These are phyloP conservation scores for Chionomys nivalis DNA, from an alignment of 2,113 vertebrate species.

Conservation along the genomic window DNA sequence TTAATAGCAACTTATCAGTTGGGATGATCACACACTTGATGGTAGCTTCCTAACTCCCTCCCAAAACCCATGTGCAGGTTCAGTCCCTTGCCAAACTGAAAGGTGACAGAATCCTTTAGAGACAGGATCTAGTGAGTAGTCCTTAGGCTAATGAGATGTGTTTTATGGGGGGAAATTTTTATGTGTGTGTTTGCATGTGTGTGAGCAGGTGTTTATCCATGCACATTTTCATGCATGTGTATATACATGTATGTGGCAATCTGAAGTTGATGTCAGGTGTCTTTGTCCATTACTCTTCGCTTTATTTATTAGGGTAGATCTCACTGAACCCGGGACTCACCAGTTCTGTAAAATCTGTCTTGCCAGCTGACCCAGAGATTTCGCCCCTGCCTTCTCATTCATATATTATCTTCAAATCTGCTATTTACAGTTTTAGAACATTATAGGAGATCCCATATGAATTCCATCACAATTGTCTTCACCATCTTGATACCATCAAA, in stretches of 20 bases:
- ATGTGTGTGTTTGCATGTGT: not conserved
- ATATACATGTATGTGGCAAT: not conserved
- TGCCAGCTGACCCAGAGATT: not conserved
- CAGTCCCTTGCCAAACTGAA: not conserved
- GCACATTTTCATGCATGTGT: not conserved
- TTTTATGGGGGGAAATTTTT: not conserved
- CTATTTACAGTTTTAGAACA: not conserved
- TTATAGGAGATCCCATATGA: not conserved
- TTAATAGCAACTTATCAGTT: not conserved
- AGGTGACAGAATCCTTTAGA: not conserved
- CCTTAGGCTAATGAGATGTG: not conserved
- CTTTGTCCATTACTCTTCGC: not conserved
- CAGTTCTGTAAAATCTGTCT: not conserved
- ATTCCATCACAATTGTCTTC: not conserved
- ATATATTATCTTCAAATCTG: not conserved
- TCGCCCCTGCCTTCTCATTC: not conserved
- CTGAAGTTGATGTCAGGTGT: not conserved
- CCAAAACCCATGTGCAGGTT: not conserved
- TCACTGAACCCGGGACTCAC: not conserved
- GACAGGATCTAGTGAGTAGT: too few species aligned
- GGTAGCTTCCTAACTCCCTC: not conserved
- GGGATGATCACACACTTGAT: not conserved
- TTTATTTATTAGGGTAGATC: not conserved
- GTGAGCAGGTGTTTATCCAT: not conserved
- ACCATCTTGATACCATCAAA: not conserved